A percentile compares a stretch with the other conserved stretches of the same genome.
phyloP scores from a whole-genome alignment of 2,113 vertebrate genomes.

The Hypocryptadius cinnamomeus region DNA sequence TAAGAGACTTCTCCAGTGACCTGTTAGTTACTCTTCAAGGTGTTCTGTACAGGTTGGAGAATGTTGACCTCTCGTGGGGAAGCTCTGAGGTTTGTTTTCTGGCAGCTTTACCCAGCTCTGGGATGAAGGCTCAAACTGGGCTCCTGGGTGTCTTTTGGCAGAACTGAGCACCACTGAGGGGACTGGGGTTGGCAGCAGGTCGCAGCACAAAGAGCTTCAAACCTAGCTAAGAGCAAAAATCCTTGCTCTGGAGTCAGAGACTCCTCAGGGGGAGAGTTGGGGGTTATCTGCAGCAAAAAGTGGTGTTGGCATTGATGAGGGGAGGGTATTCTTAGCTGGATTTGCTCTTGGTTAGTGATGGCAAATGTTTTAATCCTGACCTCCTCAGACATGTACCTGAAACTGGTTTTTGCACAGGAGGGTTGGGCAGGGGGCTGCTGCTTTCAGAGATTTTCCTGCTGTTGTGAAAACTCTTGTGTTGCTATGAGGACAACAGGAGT shows the following conservation, averaged over 20 bases:
- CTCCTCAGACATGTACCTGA: background rate
- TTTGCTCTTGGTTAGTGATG: background rate
- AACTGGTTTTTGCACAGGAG: background rate
- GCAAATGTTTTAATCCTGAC: background rate
- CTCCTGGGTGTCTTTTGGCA: background rate
- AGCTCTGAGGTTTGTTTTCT: conserved; percentile 50
- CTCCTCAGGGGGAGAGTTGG: background rate
- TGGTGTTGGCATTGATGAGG: background rate
- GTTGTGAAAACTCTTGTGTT: background rate
- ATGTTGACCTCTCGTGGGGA: rapidly evolving
- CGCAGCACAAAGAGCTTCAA: background rate
- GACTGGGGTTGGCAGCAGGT: background rate
- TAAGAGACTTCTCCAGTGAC: conserved; percentile 1
- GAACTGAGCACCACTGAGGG: background rate
- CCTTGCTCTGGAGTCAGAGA: background rate
- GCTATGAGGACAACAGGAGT: background rate
- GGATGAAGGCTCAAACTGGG: background rate
- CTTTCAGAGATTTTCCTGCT: background rate
- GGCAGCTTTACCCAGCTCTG: background rate
- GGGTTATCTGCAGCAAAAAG: background rate
- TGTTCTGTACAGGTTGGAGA: conserved; percentile 38
- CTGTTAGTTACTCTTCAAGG: conserved; percentile 69
- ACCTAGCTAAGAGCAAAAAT: background rate
- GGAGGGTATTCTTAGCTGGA: background rate
- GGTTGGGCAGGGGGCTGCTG: background rate